Evolutionary conservation across 2,113 vertebrate species (phyloP), one percentile per base, ranked within the genome.

Genomic region (Zosterops hypoxanthus): DNA sequence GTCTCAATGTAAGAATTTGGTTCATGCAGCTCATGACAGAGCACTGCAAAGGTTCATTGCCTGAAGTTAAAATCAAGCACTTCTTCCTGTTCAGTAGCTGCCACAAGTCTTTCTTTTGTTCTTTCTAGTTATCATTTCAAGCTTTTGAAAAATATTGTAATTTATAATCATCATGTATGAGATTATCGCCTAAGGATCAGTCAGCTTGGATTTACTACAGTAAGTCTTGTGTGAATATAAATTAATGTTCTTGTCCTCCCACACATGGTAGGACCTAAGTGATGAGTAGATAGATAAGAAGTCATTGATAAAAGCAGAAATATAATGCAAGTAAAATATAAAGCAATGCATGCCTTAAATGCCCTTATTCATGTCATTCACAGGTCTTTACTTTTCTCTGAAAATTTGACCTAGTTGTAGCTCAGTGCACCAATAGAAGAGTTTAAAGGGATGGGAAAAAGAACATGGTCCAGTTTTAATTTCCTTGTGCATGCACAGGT

Each of bases 201-300:
- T 77, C 24, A 61, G 8, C 28, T 70, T 75, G 56, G 11, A 53
- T 85, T 77, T 66, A 53, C 44, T 57, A 33, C 36, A 52, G 29
- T 55, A 44, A 33, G 8, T 64, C 29, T 77, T 0, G 0, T 34
- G 17, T 0, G 1, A 72, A 49, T 46, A n/a, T 41, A 69, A 59
- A 78, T 69, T 64, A 42, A 60, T 70, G 16, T 69, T 49, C 56
- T 72, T 52, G 33, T 61, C n/a, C 29, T 78, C 26, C 15, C 10
- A 42, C n/a, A 34, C 15, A 16, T 5, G 8, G 24, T 31, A 34
- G 28, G n/a, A 65, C 36, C 4, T 20, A 33, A 73, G 29, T 1
- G 2, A 77, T 3, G 6, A 39, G 31, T 31, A 59, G 9, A 34
- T 70, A 69, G 33, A 56, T 29, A 49, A 52, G 25, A 18, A 73